Evolutionary conservation across 2,888 invertebrate species (phyloP), one percentile per base, ranked within the genome.

Genomic region (Eugnorisma glareosa): DNA sequence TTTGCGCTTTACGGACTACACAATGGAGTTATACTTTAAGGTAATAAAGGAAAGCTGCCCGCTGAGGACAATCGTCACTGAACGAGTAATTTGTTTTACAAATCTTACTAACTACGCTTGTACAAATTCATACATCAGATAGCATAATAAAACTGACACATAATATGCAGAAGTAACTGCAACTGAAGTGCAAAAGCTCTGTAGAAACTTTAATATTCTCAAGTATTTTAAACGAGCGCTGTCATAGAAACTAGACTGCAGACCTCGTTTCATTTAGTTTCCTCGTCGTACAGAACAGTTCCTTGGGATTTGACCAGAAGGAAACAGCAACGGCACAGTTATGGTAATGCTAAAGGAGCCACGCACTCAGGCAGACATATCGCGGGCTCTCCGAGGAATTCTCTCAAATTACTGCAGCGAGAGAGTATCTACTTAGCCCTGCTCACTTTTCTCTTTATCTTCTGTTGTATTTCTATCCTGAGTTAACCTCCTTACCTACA

Each of bases 371-470:
- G 79, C 80, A 83, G 82, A 86, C 81, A 85, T 84, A 84, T 84
- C 76, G 77, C 85, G 54, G 73, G 83, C 70, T 81, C 88, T 88
- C 88, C 70, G 75, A 87, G 87, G 88, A 87, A 86, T 87, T 81
- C 82, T 69, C 79, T 75, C 77, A 83, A 88, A 88, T 86, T 83
- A 88, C 84, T 84, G 83, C 84, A 88, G 82, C 71, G 75, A 80
- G 84, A 77, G 77, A 76, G 83, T 79, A 84, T 77, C 77, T 81
- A 86, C 83, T 84, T 77, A 89, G 79, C 77, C 71, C 59, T 45
- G 76, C 77, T 79, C 84, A 82, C 82, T 89, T 89, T 83, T 61
- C 88, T 87, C 88, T 82, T 76, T 84, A 89, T 82, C 83, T 76
- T 45, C 78, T 75, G 76, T 74, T 79, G 80, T 87, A 89, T 89